These are phyloP conservation scores for Crepidodera aurea DNA, from an alignment of 2,888 invertebrate genomes.

Conservation along the genomic window DNA sequence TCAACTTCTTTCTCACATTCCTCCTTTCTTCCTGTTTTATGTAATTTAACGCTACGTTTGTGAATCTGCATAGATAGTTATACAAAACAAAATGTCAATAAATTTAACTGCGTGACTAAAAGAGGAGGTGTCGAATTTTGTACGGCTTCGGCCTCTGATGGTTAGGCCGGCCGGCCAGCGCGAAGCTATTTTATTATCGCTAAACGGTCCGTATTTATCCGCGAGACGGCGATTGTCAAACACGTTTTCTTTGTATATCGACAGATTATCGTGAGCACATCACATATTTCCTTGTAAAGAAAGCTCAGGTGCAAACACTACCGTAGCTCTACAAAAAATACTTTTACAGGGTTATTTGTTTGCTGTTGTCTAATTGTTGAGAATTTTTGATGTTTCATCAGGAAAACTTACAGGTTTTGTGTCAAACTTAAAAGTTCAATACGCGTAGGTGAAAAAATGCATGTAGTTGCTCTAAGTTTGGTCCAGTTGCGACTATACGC, in stretches of 20 bases:
- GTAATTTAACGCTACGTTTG: constrained; percentile 15
- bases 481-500: too few species aligned
- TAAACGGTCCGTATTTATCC: constrained; percentile 26
- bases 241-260: constrained; percentile 41
- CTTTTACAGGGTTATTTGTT: too few species aligned
- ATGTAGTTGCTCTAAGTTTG: too few species aligned
- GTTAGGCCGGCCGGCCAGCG: constrained; percentile 21
- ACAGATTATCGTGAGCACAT: constrained; percentile 37
- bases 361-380: too few species aligned
- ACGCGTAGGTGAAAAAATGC: too few species aligned
- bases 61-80: constrained; percentile 8
- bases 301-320: background rate
- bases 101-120: constrained; percentile 27
- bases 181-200: constrained; percentile 20
- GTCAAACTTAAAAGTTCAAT: too few species aligned
- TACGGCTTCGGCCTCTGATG: constrained; percentile 23
- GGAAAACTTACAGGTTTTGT: too few species aligned
- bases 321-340: background rate
- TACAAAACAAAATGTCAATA: constrained; percentile 34
- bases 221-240: constrained; percentile 35
- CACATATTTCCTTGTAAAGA: constrained; percentile 19
- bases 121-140: constrained; percentile 38
- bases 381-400: too few species aligned
- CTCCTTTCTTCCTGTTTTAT: constrained; percentile 10
- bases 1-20: constrained; percentile 6